These are phyloP conservation scores for Anthonomus grandis DNA, from an alignment of 1,140 invertebrate genomes.

Conservation along the genomic window DNA sequence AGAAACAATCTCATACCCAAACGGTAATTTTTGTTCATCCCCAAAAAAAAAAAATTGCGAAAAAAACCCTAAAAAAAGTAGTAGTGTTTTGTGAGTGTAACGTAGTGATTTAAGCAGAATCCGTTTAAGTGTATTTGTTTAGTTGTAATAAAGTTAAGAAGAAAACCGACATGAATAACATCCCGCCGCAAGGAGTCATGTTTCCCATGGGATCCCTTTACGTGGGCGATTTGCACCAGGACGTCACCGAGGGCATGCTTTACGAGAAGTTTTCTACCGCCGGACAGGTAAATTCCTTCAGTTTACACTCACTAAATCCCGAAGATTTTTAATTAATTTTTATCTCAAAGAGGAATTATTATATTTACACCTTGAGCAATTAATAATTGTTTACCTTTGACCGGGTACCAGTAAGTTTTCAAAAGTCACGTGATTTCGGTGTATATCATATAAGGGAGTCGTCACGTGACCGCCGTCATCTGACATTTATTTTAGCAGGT, in stretches of 20 bases:
- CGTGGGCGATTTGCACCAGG: constrained; percentile 96
- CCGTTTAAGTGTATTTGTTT: constrained; percentile 1
- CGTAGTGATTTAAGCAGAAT: constrained; percentile 20
- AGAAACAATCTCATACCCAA: too few species aligned
- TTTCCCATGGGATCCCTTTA: constrained; percentile 95
- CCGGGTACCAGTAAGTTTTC: too few species aligned
- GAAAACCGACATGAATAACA: constrained; percentile 21
- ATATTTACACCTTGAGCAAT: too few species aligned
- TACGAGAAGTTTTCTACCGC: constrained; percentile 99
- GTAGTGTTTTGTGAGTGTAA: too few species aligned
- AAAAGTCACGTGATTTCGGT: too few species aligned
- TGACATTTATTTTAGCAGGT: too few species aligned
- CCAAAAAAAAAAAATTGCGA: not conserved
- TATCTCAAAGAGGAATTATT: too few species aligned
- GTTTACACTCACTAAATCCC: too few species aligned
- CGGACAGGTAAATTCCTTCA: constrained; percentile 68
- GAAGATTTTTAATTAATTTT: too few species aligned
- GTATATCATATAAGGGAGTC: too few species aligned
- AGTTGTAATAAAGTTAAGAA: constrained; percentile 3
- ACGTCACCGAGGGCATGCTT: constrained; percentile 98
- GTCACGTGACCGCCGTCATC: too few species aligned
- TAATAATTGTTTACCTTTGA: too few species aligned
- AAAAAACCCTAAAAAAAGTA: constrained; percentile 9
- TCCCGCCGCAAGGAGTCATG: constrained; percentile 60
- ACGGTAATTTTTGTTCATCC: constrained; percentile 3